Conservation (phyloP, 2,113 vertebrate genomes). For the Sakesphorus luctuosus region DNA sequence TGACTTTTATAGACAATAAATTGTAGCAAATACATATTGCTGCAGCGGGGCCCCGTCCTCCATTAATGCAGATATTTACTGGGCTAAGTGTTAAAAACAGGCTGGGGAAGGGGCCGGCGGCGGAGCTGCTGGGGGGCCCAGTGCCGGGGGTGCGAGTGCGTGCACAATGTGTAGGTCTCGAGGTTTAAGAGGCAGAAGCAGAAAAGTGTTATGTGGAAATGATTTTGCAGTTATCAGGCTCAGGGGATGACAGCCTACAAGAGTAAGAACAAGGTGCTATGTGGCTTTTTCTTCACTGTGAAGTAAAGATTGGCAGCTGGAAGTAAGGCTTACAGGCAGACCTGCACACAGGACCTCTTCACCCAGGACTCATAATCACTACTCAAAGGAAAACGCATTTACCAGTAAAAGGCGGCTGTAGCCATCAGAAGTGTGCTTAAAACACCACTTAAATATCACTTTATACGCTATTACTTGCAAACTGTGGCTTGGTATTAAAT, state of each 20-base stretch:
- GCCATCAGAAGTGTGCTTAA: conserved; percentile 99
- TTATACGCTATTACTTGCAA: conserved; percentile 99
- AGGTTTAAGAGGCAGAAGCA: conserved; percentile 85
- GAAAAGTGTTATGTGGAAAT: conserved; percentile 90
- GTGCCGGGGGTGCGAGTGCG: conserved; percentile 71
- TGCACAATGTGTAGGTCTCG: conserved; percentile 76
- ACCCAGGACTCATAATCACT: conserved; percentile 99
- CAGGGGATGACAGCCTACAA: conserved; percentile 92
- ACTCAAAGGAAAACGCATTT: conserved; percentile 96
- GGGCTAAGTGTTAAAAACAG: conserved; percentile 78
- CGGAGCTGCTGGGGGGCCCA: conserved; percentile 62
- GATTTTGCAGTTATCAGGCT: conserved; percentile 92
- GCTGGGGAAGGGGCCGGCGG: conserved; percentile 52
- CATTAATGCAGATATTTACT: conserved; percentile 85
- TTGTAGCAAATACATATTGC: conserved; percentile 80
- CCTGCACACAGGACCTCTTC: conserved; percentile 97
- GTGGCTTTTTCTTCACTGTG: conserved; percentile 87
- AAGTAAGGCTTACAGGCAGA: conserved; percentile 97
- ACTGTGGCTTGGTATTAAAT: conserved; percentile 99
- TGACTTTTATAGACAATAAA: conserved; percentile 87
- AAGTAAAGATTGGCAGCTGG: conserved; percentile 97
- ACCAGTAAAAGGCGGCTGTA: conserved; percentile 96
- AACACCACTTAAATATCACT: conserved; percentile 99
- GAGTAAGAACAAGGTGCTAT: conserved; percentile 88
- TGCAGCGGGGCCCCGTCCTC: conserved; percentile 71